These are phyloP conservation scores for Uropetala carovei DNA, from an alignment of 2,888 invertebrate genomes.

Conservation along the genomic window DNA sequence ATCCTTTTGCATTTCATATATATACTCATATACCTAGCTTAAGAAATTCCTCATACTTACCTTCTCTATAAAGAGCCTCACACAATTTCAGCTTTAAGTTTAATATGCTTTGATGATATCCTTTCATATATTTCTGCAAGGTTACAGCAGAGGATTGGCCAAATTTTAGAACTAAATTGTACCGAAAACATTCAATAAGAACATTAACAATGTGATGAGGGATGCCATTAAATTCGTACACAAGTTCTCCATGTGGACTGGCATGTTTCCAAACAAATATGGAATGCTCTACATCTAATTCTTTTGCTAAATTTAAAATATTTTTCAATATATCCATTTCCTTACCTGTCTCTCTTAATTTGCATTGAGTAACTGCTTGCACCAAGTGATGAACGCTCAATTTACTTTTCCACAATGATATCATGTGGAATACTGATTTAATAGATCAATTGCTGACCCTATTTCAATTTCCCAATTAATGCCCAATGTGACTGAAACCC, in stretches of 20 bases:
- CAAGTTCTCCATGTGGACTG: neutral
- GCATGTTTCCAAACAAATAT: neutral
- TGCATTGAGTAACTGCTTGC: neutral
- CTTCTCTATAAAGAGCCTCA: too few relatives aligned
- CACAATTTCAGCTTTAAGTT: too few relatives aligned
- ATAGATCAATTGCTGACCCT: neutral
- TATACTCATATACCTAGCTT: too few relatives aligned
- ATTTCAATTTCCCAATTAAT: neutral
- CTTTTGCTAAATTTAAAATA: neutral
- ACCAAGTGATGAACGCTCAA: neutral
- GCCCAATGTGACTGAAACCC: neutral
- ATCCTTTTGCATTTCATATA: too few relatives aligned
- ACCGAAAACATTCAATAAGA: neutral
- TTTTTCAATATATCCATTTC: neutral
- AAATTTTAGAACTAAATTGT: neutral
- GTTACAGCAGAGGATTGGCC: neutral
- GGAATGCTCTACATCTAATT: neutral
- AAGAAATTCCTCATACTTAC: too few relatives aligned
- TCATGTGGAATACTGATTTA: neutral
- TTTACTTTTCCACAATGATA: neutral
- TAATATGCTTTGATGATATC: neutral
- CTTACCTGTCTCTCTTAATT: neutral
- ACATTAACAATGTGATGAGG: neutral
- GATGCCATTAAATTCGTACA: neutral
- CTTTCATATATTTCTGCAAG: neutral